Percentiles rank a stretch among this genome's conserved stretches.
phyloP scores from a whole-genome alignment of 1,140 invertebrate species.

The Drosophila punjabiensis region DNA sequence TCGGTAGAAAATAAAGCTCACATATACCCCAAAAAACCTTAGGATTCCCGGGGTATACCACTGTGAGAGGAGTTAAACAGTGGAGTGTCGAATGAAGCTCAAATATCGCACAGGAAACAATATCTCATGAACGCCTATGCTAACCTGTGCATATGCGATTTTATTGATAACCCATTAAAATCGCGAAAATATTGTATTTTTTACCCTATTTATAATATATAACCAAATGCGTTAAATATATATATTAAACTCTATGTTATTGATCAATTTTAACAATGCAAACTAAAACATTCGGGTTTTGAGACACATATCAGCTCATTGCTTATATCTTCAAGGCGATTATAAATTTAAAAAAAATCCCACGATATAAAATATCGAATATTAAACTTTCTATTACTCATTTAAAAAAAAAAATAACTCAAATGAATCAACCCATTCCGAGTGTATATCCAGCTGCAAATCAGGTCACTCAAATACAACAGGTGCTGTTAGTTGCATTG shows the following conservation, averaged over 20 bases:
- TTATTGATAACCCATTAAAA: constrained; percentile 8
- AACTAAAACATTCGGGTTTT: not conserved
- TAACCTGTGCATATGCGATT: not conserved
- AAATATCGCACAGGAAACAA: constrained; percentile 62
- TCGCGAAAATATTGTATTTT: not conserved
- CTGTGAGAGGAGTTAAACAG: not conserved
- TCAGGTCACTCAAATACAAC: not conserved
- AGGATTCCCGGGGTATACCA: not conserved
- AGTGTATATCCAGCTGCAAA: not conserved
- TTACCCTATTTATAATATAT: no score
- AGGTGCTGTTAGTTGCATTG: constrained; percentile 15
- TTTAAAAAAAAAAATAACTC: no score
- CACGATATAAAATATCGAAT: not conserved
- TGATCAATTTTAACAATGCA: not conserved
- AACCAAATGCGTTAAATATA: no score
- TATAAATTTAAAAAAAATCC: no score
- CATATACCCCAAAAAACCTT: not conserved
- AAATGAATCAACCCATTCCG: not conserved
- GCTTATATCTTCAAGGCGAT: not conserved
- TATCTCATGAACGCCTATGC: constrained; percentile 21
- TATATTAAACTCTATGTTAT: no score
- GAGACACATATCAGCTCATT: not conserved
- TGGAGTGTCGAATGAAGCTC: constrained; percentile 17
- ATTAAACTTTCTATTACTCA: not conserved
- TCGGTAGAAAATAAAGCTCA: not conserved